Conservation (phyloP, 2,797 vertebrate genomes). For the Iguana delicatissima region DNA sequence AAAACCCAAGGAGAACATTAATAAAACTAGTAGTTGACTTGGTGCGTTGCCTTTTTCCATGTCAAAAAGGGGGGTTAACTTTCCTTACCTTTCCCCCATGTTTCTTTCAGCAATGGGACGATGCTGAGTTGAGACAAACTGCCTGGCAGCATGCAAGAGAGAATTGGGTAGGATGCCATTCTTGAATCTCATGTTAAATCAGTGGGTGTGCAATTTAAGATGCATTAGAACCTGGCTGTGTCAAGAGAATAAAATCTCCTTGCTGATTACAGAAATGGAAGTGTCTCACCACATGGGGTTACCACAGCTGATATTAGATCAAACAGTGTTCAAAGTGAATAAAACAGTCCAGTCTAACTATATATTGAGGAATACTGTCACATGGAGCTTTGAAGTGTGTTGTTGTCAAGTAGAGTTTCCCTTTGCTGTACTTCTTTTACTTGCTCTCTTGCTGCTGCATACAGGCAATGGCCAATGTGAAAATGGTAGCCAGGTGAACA, state of each 20-base stretch:
- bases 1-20: background rate
- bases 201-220: conserved; percentile 40
- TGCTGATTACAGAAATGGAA: conserved; percentile 46
- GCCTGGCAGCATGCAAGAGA: conserved; percentile 6
- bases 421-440: conserved; percentile 23
- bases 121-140: conserved; percentile 8
- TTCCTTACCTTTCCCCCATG: background rate
- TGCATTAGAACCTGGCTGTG: conserved; percentile 39
- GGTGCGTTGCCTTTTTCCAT: background rate
- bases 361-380: conserved; percentile 30
- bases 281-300: conserved; percentile 40
- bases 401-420: background rate
- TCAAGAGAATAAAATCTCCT: conserved; percentile 39
- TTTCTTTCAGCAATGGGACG: background rate
- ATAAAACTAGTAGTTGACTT: background rate
- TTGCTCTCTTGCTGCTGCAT: background rate
- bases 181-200: conserved; percentile 24
- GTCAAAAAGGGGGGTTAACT: background rate
- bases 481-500: background rate
- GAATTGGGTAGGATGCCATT: conserved; percentile 14
- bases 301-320: conserved; percentile 40
- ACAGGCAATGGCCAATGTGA: background rate
- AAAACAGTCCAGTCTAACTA: conserved; percentile 34
- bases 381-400: conserved; percentile 25
- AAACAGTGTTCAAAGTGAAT: conserved; percentile 40